Base-by-base conservation (phyloP, 2,888 invertebrate genomes). In the Campoletis raptor region DNA sequence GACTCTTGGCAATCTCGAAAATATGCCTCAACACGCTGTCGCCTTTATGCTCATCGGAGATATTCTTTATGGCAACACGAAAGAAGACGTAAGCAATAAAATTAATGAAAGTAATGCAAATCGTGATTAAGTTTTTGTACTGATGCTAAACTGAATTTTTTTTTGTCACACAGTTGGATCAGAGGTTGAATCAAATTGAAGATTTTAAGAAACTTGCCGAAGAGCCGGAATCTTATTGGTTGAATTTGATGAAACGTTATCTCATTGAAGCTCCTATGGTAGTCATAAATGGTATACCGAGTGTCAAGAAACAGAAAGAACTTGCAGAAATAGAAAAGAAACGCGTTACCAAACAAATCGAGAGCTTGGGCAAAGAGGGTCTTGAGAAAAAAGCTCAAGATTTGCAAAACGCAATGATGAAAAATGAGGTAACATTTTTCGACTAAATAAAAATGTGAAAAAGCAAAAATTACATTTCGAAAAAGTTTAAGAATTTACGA, bases 31-130 rank as follows among this genome's bases (percentile, higher is more conserved):
- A 92, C 96, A 97, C 88, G 95, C 96, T 0, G 95, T 98, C 74
- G 97, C 98, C 0, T 97, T 96, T 92, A 96, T 97, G 90, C 95
- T 97, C 78, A 97, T 98, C 88, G 97, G 97, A 0, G 98, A 98
- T 92, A 97, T 97, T 92, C 94, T 99, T 42, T 98, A 98, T 94
- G 98, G 98, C 18, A 96, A 96, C 79, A 96, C 95, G 67, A 96
- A 96, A 89, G 95, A 96, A 89, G 97, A 98, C 94, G 97, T 98
- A 94, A 96, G 96, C 15, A 40, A 52, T n/a, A 40, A 73, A 10
- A 57, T 42, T 12, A 80, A 66, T 54, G 61, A 24, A 70, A 70
- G 78, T 24, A 64, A 61, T 78, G 40, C 78, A 1, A 45, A 37
- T 45, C 24, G 48, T 48, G 15, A 48, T 48, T 48, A 12, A 15